These are phyloP conservation scores for Drosophila ohnishii DNA, from an alignment of 1,140 invertebrate genomes.

Conservation along the genomic window DNA sequence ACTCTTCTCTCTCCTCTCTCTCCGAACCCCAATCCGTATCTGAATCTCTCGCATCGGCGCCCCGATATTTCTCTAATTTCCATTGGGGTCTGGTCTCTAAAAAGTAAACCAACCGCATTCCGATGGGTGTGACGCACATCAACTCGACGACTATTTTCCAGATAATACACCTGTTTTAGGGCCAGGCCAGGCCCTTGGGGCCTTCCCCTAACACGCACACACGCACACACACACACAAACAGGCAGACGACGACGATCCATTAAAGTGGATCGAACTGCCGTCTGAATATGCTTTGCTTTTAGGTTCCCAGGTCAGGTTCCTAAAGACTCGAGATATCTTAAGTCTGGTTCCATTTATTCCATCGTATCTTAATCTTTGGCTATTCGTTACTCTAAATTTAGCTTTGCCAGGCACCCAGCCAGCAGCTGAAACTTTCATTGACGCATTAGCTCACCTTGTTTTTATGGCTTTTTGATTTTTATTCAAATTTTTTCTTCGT, in stretches of 20 bases:
- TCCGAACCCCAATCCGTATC: neutral
- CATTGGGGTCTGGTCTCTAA: constrained; percentile 24
- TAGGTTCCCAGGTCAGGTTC: constrained; percentile 3
- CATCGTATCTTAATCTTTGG: constrained; percentile 27
- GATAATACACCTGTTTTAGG: constrained; percentile 47
- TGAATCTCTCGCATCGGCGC: constrained; percentile 2
- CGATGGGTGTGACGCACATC: constrained; percentile 63
- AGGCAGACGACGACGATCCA: neutral
- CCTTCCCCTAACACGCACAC: constrained; percentile 11
- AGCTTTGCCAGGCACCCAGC: constrained; percentile 11
- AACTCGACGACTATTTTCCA: constrained; percentile 42
- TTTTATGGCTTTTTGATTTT: constrained; percentile 53
- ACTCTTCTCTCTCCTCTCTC: neutral
- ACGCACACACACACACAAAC: neutral
- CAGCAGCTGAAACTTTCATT: constrained; percentile 67
- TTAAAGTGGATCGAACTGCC: constrained; percentile 10
- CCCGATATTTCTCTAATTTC: constrained; percentile 22
- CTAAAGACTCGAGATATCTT: neutral
- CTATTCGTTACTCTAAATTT: constrained; percentile 55
- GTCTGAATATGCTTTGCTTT: neutral
- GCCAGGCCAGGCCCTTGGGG: constrained; percentile 11
- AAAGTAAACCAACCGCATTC: constrained; percentile 71
- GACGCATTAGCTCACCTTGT: constrained; percentile 78
- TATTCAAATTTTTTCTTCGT: constrained; percentile 55
- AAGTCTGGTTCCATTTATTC: constrained; percentile 21